Percentiles rank a stretch among this genome's conserved stretches.
Conservation (phyloP, 92 coral and sea anemone species). For the Epizoanthus ramosus region DNA sequence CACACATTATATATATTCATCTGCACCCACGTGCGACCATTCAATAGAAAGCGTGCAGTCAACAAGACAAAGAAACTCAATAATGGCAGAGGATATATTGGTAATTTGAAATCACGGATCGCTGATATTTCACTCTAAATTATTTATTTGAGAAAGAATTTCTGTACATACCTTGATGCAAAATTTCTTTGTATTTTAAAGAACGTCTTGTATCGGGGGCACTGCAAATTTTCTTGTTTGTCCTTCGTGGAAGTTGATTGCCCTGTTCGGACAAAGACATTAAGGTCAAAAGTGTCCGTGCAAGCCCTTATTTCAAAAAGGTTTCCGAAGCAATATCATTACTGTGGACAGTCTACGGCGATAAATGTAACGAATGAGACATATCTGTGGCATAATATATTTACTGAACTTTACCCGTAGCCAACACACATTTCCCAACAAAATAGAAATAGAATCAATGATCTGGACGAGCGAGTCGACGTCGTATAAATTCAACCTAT, state of each 20-base stretch:
- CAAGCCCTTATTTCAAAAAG: not conserved
- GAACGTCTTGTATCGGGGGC: slow-evolving; percentile 3
- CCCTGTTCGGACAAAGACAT: slow-evolving; percentile 35
- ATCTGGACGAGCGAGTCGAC: not conserved
- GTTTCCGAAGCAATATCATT: not conserved
- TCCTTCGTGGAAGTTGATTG: slow-evolving; percentile 17
- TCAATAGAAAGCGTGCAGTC: slow-evolving; percentile 44
- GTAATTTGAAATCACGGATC: not conserved
- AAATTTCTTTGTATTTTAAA: not conserved
- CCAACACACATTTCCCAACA: not conserved
- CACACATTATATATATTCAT: too few relatives aligned
- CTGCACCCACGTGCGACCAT: slow-evolving; percentile 30
- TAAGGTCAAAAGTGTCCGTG: not conserved
- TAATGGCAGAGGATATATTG: slow-evolving; percentile 8
- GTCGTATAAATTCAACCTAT: not conserved
- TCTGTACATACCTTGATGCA: not conserved
- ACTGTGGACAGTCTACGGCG: not conserved
- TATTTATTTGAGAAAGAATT: not conserved
- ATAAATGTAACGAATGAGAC: not conserved
- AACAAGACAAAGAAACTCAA: slow-evolving; percentile 20
- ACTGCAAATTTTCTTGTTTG: slow-evolving; percentile 30
- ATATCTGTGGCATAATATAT: not conserved
- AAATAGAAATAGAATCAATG: not conserved
- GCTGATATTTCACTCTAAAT: not conserved
- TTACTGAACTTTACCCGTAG: not conserved